Conservation (phyloP, 2,797 vertebrate genomes). For the Cygnus olor region DNA sequence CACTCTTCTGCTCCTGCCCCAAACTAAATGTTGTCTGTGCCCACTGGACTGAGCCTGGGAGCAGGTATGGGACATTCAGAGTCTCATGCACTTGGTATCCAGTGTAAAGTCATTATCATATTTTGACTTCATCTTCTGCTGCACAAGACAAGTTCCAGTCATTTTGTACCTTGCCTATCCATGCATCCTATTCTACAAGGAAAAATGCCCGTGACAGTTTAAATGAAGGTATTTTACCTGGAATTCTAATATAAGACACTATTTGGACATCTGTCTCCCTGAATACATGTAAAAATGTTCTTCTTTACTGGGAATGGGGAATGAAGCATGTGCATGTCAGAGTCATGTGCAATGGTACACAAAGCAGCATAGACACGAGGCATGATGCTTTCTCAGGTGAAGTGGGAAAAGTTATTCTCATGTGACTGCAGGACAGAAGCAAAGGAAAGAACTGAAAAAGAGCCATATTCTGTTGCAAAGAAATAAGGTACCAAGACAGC, state of each 20-base stretch:
- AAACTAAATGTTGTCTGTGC: rapidly evolving
- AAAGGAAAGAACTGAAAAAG: not conserved
- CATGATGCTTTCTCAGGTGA: not conserved
- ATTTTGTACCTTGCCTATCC: not conserved
- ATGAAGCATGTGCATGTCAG: not conserved
- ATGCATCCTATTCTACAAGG: not conserved
- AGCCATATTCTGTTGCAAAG: not conserved
- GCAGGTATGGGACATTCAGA: not conserved
- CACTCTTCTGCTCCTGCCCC: not conserved
- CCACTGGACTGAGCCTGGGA: not conserved
- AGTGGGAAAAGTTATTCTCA: not conserved
- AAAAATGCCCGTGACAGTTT: not conserved
- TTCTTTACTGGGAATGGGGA: not conserved
- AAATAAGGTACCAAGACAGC: not conserved
- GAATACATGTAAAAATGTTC: not conserved
- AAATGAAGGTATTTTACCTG: not conserved
- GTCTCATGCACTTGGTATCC: not conserved
- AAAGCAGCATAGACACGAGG: not conserved
- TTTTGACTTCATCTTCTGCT: not conserved
- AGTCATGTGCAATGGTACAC: not conserved
- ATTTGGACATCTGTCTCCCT: not conserved
- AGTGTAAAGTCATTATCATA: no score
- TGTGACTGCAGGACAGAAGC: not conserved
- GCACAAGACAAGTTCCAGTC: not conserved
- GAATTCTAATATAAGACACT: not conserved